These are phyloP conservation scores for Tetraodon nigroviridis DNA, from an alignment of 2,113 vertebrate species.

Conservation along the genomic window DNA sequence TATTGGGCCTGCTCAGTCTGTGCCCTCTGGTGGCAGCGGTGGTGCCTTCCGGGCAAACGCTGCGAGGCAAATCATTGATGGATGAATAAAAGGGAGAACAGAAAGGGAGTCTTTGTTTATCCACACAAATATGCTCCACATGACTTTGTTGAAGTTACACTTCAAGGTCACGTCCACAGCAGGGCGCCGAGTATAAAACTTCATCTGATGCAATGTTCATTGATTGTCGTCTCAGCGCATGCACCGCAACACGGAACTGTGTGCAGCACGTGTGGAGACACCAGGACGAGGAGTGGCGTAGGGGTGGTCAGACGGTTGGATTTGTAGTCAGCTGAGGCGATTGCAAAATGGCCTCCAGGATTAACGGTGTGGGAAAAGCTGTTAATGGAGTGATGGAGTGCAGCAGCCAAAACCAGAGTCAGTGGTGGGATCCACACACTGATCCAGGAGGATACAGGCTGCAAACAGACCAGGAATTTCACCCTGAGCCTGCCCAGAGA, in stretches of 20 bases:
- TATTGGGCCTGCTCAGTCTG: slow-evolving; percentile 42
- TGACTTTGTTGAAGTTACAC: slow-evolving; percentile 1
- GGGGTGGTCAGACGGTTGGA: too few species aligned
- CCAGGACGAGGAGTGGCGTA: slow-evolving; percentile 2
- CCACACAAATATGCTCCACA: slow-evolving; percentile 10
- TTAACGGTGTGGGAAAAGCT: slow-evolving; percentile 59
- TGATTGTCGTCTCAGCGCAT: slow-evolving; percentile 23
- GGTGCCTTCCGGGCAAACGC: slow-evolving; percentile 54
- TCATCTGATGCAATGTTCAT: slow-evolving; percentile 9
- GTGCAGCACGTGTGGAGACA: slow-evolving; percentile 35
- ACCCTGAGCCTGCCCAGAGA: slow-evolving; percentile 37
- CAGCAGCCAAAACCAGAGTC: slow-evolving; percentile 49
- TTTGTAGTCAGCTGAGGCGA: slow-evolving; percentile 27
- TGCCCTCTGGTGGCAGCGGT: slow-evolving; percentile 34
- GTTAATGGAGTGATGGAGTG: slow-evolving; percentile 61
- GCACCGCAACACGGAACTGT: slow-evolving; percentile 14
- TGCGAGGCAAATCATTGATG: slow-evolving; percentile 22
- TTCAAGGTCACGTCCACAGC: slow-evolving; percentile 9
- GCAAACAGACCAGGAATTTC: slow-evolving; percentile 34
- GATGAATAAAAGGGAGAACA: slow-evolving; percentile 25
- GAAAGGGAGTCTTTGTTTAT: slow-evolving; percentile 22
- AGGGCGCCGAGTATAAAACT: not conserved
- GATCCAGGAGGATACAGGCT: slow-evolving; percentile 41
- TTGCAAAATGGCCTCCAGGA: slow-evolving; percentile 53
- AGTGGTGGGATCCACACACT: slow-evolving; percentile 34